Evolutionary conservation across 2,888 invertebrate genomes (phyloP), one percentile per base, ranked within the genome.

Genomic region (Philereme transversata): DNA sequence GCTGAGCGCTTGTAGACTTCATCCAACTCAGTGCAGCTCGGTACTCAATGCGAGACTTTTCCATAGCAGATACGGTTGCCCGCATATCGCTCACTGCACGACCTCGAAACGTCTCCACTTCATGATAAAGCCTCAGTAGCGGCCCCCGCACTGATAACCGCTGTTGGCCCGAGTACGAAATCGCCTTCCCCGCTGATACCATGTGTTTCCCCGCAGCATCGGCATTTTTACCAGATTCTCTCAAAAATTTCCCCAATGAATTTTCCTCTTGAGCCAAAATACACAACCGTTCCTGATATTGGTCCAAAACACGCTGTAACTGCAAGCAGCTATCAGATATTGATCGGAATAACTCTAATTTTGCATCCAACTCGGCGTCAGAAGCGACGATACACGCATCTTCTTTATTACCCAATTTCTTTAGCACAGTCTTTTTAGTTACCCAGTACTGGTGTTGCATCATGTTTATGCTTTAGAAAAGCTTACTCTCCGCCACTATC

Each of bases 391-490:
- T 96, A 90, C 98, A 98, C 72, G 98, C 98, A 84, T 99, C 99
- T 91, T 99, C 99, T 92, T 99, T 99, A 75, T 97, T 97, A 40
- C 99, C 99, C 52, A 99, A 93, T 91, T 98, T 99, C 78, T 97
- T 94, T 71, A 97, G 95, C 49, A 99, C 96, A 60, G 97, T 96
- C 88, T 99, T 99, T 84, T 99, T 99, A 5, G 99, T 99, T 59
- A 99, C 97, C 99, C 99, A 99, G 88, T 97, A 99, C 74, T 98
- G 98, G 88, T 99, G 97, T 86, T 98, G 97, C 95, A 99, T 96
- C 89, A 91, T 91, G 53, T 76, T 82, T 60, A 62, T 3, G 34
- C 43, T 62, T 55, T 51, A 9, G 50, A 54, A 52, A 56, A 43
- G 22, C 9, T 3, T 36, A 38, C 33, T 10, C 49, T 57, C 8